phyloP scores from a whole-genome alignment of 2,113 vertebrate species.

The Nyctibius bracteatus region DNA sequence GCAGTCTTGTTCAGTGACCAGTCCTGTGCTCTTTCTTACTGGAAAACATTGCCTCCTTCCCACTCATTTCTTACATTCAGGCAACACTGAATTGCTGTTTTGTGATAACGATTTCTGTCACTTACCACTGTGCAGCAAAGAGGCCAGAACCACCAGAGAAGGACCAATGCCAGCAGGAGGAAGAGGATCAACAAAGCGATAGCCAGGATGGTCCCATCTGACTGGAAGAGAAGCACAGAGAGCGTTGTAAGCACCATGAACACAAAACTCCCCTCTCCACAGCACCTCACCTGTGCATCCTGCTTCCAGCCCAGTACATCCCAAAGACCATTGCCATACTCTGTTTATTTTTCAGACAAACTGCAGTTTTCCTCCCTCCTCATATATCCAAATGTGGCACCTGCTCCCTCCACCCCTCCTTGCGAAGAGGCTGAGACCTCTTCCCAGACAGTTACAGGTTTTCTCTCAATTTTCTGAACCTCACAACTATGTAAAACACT shows the following conservation, averaged over 20 bases:
- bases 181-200: constrained; percentile 92
- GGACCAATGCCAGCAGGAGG: constrained; percentile 84
- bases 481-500: too few species aligned
- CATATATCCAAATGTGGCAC: too few species aligned
- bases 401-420: fast-evolving
- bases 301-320: neutral
- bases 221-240: constrained; percentile 75
- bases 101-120: neutral
- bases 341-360: neutral
- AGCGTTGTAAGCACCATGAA: fast-evolving
- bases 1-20: neutral
- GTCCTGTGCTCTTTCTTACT: neutral
- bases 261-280: neutral
- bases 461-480: neutral
- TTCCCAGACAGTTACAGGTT: neutral
- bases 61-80: neutral
- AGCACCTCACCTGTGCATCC: neutral
- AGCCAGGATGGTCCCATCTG: constrained; percentile 94
- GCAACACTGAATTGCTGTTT: neutral
- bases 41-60: neutral
- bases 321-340: neutral
- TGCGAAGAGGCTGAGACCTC: neutral
- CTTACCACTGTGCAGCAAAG: constrained; percentile 99
- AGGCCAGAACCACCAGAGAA: constrained; percentile 99
- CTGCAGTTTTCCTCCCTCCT: neutral